A percentile compares a stretch with the other conserved stretches of the same genome.
phyloP scores from a whole-genome alignment of 2,797 vertebrate species.

The Echeneis naucrates region DNA sequence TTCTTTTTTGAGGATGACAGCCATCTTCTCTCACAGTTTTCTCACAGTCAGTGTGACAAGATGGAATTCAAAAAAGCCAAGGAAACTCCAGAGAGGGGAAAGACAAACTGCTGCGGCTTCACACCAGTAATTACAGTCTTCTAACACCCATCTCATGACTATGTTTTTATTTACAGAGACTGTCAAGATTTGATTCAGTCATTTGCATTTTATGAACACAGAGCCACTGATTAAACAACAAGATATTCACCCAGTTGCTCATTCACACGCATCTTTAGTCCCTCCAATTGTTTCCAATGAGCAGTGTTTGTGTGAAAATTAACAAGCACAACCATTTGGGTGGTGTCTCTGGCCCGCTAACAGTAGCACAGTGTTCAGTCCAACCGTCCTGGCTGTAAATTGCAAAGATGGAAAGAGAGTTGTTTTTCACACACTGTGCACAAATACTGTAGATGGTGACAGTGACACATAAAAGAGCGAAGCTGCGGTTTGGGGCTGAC shows the following conservation, averaged over 20 bases:
- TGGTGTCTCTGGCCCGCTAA: slow-evolving; percentile 56
- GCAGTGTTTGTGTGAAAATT: slow-evolving; percentile 35
- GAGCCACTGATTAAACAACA: slow-evolving; percentile 4
- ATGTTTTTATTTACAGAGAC: slow-evolving; percentile 66
- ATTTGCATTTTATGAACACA: slow-evolving; percentile 33
- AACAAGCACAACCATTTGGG: slow-evolving; percentile 40
- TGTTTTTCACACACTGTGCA: slow-evolving; percentile 73
- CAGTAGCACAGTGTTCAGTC: slow-evolving; percentile 65
- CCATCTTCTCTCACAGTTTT: slow-evolving; percentile 73
- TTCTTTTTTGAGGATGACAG: slow-evolving; percentile 36
- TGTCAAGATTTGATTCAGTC: slow-evolving; percentile 49
- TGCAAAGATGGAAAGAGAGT: slow-evolving; percentile 69
- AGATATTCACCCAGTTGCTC: slow-evolving; percentile 11
- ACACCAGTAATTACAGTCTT: slow-evolving; percentile 71
- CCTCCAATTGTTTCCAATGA: slow-evolving; percentile 7
- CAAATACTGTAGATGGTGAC: slow-evolving; percentile 75
- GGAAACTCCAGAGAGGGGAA: slow-evolving; percentile 70
- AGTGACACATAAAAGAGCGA: slow-evolving; percentile 75
- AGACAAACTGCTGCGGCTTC: slow-evolving; percentile 70
- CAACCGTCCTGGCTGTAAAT: slow-evolving; percentile 47
- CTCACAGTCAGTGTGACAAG: slow-evolving; percentile 65
- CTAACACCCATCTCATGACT: slow-evolving; percentile 69
- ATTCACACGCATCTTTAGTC: slow-evolving; percentile 10
- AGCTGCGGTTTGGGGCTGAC: slow-evolving; percentile 76
- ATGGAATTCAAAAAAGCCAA: slow-evolving; percentile 72